These are phyloP conservation scores for Antechinus stuartii DNA, from an alignment of 2,113 vertebrate genomes.

Conservation along the genomic window DNA sequence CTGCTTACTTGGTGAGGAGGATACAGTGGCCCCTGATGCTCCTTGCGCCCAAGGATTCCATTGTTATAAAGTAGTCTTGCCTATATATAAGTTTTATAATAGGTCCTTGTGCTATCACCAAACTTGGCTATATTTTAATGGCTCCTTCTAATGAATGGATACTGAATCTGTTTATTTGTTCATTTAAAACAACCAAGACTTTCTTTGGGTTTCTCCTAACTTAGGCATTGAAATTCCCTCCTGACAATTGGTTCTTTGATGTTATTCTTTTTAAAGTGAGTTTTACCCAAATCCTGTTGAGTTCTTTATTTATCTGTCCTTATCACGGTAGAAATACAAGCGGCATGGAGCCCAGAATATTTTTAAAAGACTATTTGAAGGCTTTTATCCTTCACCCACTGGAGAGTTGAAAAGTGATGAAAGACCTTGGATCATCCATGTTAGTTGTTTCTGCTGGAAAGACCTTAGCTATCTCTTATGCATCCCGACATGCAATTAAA, in stretches of 20 bases:
- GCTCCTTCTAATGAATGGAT: neutral
- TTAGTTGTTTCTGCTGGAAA: neutral
- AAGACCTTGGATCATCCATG: neutral
- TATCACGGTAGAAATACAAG: neutral
- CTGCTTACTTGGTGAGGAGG: neutral
- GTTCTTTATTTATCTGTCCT: neutral
- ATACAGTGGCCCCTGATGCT: neutral
- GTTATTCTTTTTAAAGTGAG: neutral
- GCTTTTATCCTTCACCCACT: neutral
- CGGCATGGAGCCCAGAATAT: neutral
- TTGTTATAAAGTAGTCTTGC: neutral
- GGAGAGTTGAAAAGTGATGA: neutral
- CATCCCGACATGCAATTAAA: neutral
- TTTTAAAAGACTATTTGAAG: neutral
- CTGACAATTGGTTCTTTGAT: neutral
- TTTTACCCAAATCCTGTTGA: neutral
- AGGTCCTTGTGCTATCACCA: neutral
- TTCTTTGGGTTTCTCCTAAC: neutral
- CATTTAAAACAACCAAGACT: neutral
- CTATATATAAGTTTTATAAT: neutral
- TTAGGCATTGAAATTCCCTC: neutral
- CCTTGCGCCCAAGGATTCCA: neutral
- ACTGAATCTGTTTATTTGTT: neutral
- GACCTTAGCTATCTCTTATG: neutral
- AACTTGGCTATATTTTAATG: neutral